Conservation (phyloP, 2,113 vertebrate species). For the Lophius piscatorius region DNA sequence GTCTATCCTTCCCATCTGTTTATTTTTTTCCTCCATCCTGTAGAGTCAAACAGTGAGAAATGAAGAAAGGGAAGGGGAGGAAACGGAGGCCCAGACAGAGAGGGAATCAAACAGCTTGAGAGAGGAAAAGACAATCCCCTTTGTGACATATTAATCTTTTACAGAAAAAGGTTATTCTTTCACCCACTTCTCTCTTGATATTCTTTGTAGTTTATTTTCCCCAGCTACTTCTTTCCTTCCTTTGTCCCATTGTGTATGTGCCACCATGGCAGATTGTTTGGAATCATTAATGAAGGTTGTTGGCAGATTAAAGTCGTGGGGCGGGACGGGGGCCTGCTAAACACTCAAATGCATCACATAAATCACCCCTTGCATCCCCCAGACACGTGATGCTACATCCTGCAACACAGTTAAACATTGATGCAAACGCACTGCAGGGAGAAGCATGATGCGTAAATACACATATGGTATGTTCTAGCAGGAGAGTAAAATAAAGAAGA, state of each 20-base stretch:
- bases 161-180: constrained; percentile 35
- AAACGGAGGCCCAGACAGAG: constrained; percentile 45
- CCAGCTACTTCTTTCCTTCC: constrained; percentile 3
- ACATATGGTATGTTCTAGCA: constrained; percentile 57
- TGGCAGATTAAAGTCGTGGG: constrained; percentile 67
- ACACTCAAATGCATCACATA: constrained; percentile 67
- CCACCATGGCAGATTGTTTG: constrained; percentile 54
- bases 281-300: constrained; percentile 73
- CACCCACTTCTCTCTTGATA: constrained; percentile 60
- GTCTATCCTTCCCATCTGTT: constrained; percentile 58
- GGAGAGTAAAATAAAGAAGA: constrained; percentile 1
- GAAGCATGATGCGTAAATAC: constrained; percentile 33
- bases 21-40: constrained; percentile 61
- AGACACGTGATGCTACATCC: constrained; percentile 50
- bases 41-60: constrained; percentile 41
- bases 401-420: constrained; percentile 61
- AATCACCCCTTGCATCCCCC: constrained; percentile 48
- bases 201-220: constrained; percentile 60
- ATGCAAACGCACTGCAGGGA: constrained; percentile 50
- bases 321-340: constrained; percentile 59
- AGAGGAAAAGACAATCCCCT: constrained; percentile 44
- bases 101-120: constrained; percentile 57
- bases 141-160: constrained; percentile 61
- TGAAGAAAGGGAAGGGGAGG: constrained; percentile 31
- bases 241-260: constrained; percentile 19